These are phyloP conservation scores for Teleogryllus oceanicus DNA, from an alignment of 2,888 invertebrate genomes.

Conservation along the genomic window DNA sequence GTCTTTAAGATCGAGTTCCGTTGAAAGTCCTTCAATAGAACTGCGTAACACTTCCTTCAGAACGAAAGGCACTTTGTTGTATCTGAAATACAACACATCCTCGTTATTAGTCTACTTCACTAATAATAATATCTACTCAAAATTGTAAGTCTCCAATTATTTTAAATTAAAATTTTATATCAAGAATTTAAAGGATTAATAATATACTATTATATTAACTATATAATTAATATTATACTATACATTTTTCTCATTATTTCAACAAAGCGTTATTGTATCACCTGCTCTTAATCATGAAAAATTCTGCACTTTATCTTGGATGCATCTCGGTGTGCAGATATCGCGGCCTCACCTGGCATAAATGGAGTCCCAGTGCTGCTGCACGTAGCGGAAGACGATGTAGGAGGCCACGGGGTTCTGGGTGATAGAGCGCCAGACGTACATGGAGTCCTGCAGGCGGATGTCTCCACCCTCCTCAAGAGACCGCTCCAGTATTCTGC, in stretches of 20 bases:
- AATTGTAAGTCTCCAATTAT: no score
- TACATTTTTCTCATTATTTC: no score
- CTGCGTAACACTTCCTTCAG: neutral
- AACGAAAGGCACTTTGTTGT: neutral
- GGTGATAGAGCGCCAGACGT: constrained; percentile 43
- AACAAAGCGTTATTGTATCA: no score
- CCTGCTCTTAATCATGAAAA: no score
- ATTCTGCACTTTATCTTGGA: no score
- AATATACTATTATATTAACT: no score
- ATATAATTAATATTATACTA: no score
- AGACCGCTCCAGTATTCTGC: constrained; percentile 43
- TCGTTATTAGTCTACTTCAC: neutral
- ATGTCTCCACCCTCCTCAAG: constrained; percentile 42
- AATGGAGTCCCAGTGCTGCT: constrained; percentile 43
- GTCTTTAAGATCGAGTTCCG: constrained; percentile 22
- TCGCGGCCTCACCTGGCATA: constrained; percentile 22
- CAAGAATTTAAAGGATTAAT: no score
- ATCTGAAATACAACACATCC: neutral
- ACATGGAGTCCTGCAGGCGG: constrained; percentile 43
- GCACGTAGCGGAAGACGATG: constrained; percentile 45
- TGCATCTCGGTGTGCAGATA: no score
- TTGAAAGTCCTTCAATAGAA: constrained; percentile 24
- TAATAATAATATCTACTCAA: neutral
- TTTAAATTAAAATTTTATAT: no score
- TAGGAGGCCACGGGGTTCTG: constrained; percentile 43